Conservation (phyloP, 2,113 vertebrate genomes). For the Alligator mississippiensis region DNA sequence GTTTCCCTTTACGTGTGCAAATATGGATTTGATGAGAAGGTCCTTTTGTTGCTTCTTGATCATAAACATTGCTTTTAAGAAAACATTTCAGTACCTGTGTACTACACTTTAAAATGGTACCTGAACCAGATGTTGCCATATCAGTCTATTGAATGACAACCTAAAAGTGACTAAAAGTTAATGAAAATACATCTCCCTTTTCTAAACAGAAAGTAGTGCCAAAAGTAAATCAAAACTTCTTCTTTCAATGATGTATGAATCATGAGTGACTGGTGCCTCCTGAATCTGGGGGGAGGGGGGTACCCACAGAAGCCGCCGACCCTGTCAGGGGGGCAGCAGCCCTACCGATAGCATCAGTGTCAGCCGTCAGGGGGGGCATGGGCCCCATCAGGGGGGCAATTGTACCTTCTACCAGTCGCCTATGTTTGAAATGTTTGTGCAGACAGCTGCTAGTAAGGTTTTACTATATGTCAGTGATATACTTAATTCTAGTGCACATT, state of each 20-base stretch:
- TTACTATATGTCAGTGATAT: neutral
- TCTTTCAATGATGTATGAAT: no score
- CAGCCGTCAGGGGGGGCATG: no score
- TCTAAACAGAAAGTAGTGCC: neutral
- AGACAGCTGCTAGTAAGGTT: neutral
- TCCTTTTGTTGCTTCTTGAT: neutral
- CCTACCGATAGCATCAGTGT: no score
- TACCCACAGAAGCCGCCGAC: no score
- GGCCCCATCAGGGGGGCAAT: no score
- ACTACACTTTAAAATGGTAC: neutral
- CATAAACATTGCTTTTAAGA: neutral
- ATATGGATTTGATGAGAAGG: fast-evolving
- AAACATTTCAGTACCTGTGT: neutral
- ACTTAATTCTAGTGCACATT: neutral
- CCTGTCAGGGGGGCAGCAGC: no score
- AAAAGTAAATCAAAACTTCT: neutral
- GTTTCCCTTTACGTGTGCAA: fast-evolving
- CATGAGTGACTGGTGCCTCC: no score
- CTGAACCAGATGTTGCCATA: neutral
- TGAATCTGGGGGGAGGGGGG: no score
- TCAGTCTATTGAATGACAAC: neutral
- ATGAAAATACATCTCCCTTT: neutral
- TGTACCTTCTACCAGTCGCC: no score
- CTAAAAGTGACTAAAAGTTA: neutral
- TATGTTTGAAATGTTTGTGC: neutral